Conservation (phyloP, 2,888 invertebrate genomes). For the Cordilura impudica region DNA sequence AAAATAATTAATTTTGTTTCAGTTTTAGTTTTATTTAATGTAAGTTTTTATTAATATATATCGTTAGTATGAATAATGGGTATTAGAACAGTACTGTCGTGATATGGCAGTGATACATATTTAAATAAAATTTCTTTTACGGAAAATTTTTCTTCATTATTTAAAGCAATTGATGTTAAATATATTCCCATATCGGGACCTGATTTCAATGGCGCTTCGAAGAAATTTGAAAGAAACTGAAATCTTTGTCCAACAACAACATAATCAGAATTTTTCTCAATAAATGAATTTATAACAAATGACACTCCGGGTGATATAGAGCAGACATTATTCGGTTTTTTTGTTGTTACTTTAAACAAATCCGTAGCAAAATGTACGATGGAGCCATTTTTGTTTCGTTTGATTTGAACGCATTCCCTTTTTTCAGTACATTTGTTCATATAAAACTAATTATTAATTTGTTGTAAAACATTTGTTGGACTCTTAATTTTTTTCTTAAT, state of each 20-base stretch:
- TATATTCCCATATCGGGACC: conserved; percentile 13
- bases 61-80: conserved; percentile 28
- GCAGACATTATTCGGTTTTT: conserved; percentile 22
- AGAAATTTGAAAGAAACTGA: neutral
- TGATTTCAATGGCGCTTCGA: no score
- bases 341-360: conserved; percentile 22
- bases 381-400: neutral
- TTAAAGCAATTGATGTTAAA: conserved; percentile 7
- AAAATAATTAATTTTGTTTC: conserved; percentile 10
- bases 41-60: conserved; percentile 9
- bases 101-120: conserved; percentile 24
- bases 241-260: no score
- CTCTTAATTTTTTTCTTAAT: no score
- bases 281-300: no score
- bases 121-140: conserved; percentile 21
- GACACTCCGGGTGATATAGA: no score
- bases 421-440: no score
- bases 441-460: no score
- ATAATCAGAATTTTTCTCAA: neutral
- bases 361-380: neutral
- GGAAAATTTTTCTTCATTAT: conserved; percentile 8
- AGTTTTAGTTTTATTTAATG: conserved; percentile 13
- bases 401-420: no score
- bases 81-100: conserved; percentile 20
- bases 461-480: no score